Base-by-base conservation (phyloP, 2,113 vertebrate species). In the Piaya cayana region DNA sequence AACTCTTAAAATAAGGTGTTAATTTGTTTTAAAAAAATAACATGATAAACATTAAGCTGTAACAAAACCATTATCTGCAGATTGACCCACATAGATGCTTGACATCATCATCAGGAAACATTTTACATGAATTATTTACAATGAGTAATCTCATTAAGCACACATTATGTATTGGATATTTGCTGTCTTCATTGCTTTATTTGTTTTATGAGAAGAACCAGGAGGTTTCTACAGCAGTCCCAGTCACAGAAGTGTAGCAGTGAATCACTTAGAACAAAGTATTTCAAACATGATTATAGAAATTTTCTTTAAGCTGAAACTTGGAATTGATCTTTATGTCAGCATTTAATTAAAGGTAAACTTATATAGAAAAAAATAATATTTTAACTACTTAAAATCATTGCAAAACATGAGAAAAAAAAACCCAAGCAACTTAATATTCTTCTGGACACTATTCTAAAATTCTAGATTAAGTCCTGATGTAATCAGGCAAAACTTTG, bases 221-320 rank as follows among this genome's bases (percentile, higher is more conserved):
- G 22, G 80, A 72, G 91, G 47, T 76, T 95, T 95, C 43, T 91
- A 27, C 42, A 82, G 21, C 82, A 64, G 17, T 88, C 42, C 53
- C 89, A 95, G 62, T 86, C 67, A 91, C 53, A 67, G 55, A 53
- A 87, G 47, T 86, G 37, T 92, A 91, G 87, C 80, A 90, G 43
- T 95, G 68, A 75, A 62, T 77, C 65, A 55, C 86, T 96, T 94
- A 84, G 77, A 96, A 82, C 25, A 91, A 91, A 75, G 63, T 92
- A 92, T 96, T 97, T 96, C 83, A 89, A 79, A 71, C 39, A 77
- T 70, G 29, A n/a, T 92, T 93, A 27, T 63, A 89, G 92, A 97
- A 90, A 70, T 90, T 69, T 87, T 79, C 59, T 94, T 83, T 94
- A 70, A 69, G 39, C 14, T 91, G 60, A 93, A 95, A 92, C 30